Conservation (phyloP, 2,113 vertebrate genomes). For the Hydrolagus affinis region DNA sequence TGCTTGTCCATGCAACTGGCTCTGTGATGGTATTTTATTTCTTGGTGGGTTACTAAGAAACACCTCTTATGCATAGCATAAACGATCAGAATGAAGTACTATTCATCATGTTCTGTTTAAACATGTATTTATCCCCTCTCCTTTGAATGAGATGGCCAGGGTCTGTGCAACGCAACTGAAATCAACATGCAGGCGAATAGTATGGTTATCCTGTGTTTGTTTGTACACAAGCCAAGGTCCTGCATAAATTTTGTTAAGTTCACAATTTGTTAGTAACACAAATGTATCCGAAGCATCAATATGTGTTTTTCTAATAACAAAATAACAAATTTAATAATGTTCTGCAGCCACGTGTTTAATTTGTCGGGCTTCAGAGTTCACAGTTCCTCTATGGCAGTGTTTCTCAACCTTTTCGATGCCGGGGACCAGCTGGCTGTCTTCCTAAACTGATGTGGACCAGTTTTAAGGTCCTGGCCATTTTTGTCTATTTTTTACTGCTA, state of each 20-base stretch:
- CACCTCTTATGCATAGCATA: background rate
- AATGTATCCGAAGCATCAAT: background rate
- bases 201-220: no score
- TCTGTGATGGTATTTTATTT: background rate
- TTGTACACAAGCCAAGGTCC: no score
- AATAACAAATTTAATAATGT: slow-evolving; percentile 2
- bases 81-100: background rate
- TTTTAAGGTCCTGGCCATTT: no score
- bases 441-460: no score
- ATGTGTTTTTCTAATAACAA: background rate
- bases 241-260: background rate
- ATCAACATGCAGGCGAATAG: no score
- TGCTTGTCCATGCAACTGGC: background rate
- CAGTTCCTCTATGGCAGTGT: background rate
- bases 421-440: no score
- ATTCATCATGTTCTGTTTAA: background rate
- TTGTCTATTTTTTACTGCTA: no score
- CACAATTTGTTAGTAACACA: background rate
- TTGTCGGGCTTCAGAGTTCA: background rate
- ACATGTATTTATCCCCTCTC: background rate
- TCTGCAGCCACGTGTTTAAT: background rate
- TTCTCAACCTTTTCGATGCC: no score
- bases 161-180: no score
- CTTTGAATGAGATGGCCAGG: no score
- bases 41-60: background rate